A percentile compares a stretch with the other conserved stretches of the same genome.
Conservation (phyloP, 1,140 invertebrate species). For the Microplitis mediator region DNA sequence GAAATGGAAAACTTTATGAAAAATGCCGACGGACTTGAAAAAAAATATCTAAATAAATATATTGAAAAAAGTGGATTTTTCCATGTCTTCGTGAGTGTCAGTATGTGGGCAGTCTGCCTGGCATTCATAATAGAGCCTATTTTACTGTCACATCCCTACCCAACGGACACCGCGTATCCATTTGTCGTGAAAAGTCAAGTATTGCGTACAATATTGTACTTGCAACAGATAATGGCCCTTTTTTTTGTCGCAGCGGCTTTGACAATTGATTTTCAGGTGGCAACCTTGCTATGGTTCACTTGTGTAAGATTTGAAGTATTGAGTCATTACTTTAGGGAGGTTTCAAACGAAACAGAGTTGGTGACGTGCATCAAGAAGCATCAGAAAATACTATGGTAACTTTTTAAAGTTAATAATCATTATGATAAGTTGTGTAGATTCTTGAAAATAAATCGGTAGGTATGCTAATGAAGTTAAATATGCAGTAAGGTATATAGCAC, state of each 20-base stretch:
- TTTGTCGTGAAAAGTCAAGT: constrained; percentile 30
- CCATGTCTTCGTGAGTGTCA: constrained; percentile 18
- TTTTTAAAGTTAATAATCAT: not conserved
- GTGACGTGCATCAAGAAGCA: constrained; percentile 24
- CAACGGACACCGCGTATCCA: constrained; percentile 38
- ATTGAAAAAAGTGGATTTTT: constrained; percentile 22
- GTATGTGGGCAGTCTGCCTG: constrained; percentile 29
- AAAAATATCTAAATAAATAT: constrained; percentile 30
- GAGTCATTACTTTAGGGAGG: constrained; percentile 15
- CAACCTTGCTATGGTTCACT: constrained; percentile 31
- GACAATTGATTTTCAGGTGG: constrained; percentile 34
- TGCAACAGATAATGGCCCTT: constrained; percentile 31
- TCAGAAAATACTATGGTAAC: constrained; percentile 27
- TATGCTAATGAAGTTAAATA: constrained; percentile 30
- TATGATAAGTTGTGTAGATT: not conserved
- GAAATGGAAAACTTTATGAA: constrained; percentile 35
- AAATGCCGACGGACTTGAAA: constrained; percentile 23
- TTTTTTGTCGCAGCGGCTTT: constrained; percentile 31
- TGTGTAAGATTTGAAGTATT: constrained; percentile 36
- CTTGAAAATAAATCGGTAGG: not conserved
- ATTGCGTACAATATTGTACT: constrained; percentile 29
- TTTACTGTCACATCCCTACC: constrained; percentile 26
- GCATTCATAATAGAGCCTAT: constrained; percentile 29
- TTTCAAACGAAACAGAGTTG: constrained; percentile 18
- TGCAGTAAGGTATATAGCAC: constrained; percentile 26